Evolutionary conservation across 2,797 vertebrate genomes (phyloP).

Genomic region (Anguilla megastoma): DNA sequence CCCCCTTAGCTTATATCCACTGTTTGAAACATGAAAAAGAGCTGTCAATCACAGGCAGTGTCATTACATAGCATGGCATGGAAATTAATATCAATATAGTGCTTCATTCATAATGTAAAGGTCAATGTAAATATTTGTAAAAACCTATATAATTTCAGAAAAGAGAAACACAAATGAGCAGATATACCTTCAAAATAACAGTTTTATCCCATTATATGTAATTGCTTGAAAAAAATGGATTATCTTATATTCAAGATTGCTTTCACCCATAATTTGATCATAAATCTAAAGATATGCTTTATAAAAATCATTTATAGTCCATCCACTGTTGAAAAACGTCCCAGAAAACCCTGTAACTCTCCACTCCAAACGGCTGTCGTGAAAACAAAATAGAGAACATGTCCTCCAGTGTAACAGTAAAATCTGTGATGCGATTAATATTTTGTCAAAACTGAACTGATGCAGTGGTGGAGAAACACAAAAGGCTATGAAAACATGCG

Average conservation of each 20-base stretch:
- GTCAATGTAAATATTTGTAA: not conserved
- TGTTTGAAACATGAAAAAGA: too few relatives aligned
- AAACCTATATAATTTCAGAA: not conserved
- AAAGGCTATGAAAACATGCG: not conserved
- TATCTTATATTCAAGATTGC: too few relatives aligned
- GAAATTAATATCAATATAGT: not conserved
- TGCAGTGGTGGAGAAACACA: not conserved
- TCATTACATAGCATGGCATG: too few relatives aligned
- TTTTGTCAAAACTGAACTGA: conserved; percentile 9
- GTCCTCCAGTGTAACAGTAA: not conserved
- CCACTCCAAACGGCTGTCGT: not conserved
- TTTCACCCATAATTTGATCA: too few relatives aligned
- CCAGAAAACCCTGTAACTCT: not conserved
- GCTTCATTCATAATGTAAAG: not conserved
- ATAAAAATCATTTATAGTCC: not conserved
- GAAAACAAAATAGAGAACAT: not conserved
- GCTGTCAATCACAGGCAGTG: too few relatives aligned
- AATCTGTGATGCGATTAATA: conserved; percentile 1
- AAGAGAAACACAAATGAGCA: not conserved
- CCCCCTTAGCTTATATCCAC: too few relatives aligned
- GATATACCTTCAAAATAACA: too few relatives aligned
- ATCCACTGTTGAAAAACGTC: not conserved
- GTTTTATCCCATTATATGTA: too few relatives aligned
- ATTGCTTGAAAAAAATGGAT: too few relatives aligned
- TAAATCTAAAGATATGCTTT: not conserved